Evolutionary conservation across 2,888 invertebrate genomes (phyloP).

Genomic region (Meteorus cinctellus): DNA sequence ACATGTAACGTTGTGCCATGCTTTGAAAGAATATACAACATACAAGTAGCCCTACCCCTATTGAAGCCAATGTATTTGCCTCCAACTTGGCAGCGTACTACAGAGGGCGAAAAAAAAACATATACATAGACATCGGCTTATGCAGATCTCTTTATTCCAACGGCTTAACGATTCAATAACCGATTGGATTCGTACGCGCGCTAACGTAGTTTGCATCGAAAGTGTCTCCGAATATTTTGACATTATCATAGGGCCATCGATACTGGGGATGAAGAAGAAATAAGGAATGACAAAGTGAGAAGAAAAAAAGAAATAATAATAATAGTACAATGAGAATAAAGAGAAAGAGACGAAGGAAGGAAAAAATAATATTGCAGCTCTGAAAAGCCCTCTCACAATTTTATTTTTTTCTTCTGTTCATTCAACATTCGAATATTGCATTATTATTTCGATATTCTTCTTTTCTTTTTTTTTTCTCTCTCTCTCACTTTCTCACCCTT

Average conservation of each 20-base stretch:
- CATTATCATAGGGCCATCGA: conserved; percentile 39
- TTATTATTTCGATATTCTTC: conserved; percentile 48
- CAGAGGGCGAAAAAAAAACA: conserved; percentile 19
- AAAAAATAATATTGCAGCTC: conserved; percentile 1
- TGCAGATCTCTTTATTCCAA: conserved; percentile 67
- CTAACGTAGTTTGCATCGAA: conserved; percentile 65
- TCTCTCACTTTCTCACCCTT: neutral
- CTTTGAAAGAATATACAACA: conserved; percentile 38
- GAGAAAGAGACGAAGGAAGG: neutral
- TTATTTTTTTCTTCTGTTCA: conserved; percentile 24
- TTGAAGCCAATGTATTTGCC: conserved; percentile 14
- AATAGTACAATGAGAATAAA: neutral
- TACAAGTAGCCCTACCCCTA: conserved; percentile 20
- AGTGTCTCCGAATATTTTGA: conserved; percentile 57
- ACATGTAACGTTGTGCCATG: conserved; percentile 25
- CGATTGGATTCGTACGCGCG: conserved; percentile 59
- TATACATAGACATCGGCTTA: conserved; percentile 51
- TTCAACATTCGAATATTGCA: conserved; percentile 41
- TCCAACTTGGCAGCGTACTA: conserved; percentile 18
- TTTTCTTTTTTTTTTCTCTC: conserved; percentile 9
- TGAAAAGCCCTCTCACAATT: neutral
- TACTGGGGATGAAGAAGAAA: conserved; percentile 24
- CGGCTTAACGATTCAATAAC: conserved; percentile 73
- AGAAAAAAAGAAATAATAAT: conserved; percentile 17
- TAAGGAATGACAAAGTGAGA: conserved; percentile 9